Conservation (phyloP, 2,113 vertebrate genomes). For the Carollia perspicillata region DNA sequence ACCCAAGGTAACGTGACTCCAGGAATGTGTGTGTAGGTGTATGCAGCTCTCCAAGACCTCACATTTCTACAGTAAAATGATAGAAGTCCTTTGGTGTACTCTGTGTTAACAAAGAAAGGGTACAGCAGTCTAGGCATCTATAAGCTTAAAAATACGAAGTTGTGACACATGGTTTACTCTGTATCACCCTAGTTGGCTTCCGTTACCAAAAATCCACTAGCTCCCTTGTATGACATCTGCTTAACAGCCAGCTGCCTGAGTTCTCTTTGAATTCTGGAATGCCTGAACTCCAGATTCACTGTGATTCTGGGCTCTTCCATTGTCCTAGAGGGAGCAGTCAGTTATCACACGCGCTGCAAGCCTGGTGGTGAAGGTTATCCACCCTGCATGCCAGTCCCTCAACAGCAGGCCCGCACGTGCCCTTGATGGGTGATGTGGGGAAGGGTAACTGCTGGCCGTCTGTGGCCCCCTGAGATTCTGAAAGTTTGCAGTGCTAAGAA, state of each 20-base stretch:
- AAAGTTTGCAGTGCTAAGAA: background rate
- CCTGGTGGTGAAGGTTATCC: background rate
- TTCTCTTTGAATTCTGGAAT: background rate
- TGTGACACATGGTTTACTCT: background rate
- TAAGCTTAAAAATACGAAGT: background rate
- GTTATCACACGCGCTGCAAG: background rate
- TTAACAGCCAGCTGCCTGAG: background rate
- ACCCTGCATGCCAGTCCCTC: background rate
- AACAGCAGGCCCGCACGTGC: background rate
- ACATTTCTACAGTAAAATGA: background rate
- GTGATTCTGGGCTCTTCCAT: background rate
- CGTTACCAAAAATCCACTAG: background rate
- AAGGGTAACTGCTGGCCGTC: background rate
- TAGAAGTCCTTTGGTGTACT: background rate
- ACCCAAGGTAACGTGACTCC: background rate
- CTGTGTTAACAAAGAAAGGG: background rate
- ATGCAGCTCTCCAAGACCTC: background rate
- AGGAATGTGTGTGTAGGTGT: background rate
- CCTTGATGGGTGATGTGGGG: background rate
- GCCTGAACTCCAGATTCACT: background rate
- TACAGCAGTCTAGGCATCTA: background rate
- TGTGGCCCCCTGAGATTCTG: background rate
- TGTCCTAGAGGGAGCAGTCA: background rate
- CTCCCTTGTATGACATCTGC: background rate
- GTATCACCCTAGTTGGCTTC: background rate